These are phyloP conservation scores for Leptoteleia sp. DNA, from an alignment of 1,140 invertebrate genomes.

Conservation along the genomic window DNA sequence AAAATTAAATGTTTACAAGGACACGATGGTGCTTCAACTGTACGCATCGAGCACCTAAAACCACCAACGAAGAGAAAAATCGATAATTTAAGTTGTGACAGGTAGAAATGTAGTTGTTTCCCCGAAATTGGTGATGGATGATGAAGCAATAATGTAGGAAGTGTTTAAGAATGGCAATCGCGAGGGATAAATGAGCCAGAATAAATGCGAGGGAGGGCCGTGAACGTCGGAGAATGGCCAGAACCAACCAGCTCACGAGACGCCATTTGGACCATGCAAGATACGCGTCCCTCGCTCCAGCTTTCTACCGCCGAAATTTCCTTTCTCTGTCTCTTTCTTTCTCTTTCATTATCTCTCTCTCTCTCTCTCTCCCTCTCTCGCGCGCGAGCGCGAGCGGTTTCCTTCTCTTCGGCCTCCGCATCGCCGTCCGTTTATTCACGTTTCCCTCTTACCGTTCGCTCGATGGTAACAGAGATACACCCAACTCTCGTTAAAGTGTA, in stretches of 20 bases:
- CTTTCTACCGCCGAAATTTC: slow-evolving; percentile 11
- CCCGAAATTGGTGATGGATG: slow-evolving; percentile 51
- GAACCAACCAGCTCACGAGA: slow-evolving; percentile 71
- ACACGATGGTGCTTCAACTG: neutral
- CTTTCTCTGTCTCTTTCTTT: slow-evolving; percentile 6
- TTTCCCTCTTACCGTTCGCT: neutral
- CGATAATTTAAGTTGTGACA: slow-evolving; percentile 56
- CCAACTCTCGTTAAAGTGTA: slow-evolving; percentile 59
- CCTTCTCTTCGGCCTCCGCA: neutral
- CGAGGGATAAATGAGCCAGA: slow-evolving; percentile 77
- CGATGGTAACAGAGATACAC: slow-evolving; percentile 44
- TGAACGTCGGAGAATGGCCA: slow-evolving; percentile 75
- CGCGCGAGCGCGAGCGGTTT: neutral
- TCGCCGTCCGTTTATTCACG: too few species aligned
- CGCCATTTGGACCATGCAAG: slow-evolving; percentile 41
- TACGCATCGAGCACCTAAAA: slow-evolving; percentile 3
- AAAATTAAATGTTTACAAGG: too few species aligned
- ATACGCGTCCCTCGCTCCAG: slow-evolving; percentile 34
- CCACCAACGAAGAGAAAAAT: slow-evolving; percentile 41
- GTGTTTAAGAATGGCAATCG: slow-evolving; percentile 41
- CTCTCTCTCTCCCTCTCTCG: neutral
- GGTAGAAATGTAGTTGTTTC: slow-evolving; percentile 54
- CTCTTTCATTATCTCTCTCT: neutral
- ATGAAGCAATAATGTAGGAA: slow-evolving; percentile 29
- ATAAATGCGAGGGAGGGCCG: slow-evolving; percentile 75